Evolutionary conservation across 2,888 invertebrate species (phyloP), one percentile per base, ranked within the genome.

Genomic region (Oasisia sp.): DNA sequence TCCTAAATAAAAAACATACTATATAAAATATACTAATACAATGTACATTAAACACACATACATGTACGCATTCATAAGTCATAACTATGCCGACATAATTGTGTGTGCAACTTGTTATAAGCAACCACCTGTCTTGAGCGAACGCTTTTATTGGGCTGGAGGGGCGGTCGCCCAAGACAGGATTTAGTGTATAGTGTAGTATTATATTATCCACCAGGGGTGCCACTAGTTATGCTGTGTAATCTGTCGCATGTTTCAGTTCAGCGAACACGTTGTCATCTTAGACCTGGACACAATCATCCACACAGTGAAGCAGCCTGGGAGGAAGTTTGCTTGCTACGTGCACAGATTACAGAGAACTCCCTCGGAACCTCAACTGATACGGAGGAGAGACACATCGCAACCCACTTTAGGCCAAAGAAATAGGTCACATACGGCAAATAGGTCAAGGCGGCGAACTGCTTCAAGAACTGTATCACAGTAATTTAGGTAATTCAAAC

Each of bases 261-360:
- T 74, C 74, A 74, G 74, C 27, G 92, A 92, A 45, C 92, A 92
- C 32, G 90, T 56, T 89, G 56, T 92, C 45, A 92, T 90, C 19
- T n/a, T 92, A 27, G 92, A 92, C 90, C 89, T 89, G 12, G 92
- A 92, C 32, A 89, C 90, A 44, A 45, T 92, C 8, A 56, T 92
- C 32, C 92, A 92, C 92, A 92, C 89, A 90, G 56, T 89, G 32
- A 74, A 92, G 45, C 89, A 89, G 45, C 45, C 92, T 74, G 74
- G 74, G n/a, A 74, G 74, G n/a, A 74, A 74, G 74, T 74, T 74
- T n/a, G 19, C 74, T 27, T 74, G 74, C 74, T 74, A 74, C 27
- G 74, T 74, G 19, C 74, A 74, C 74, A 74, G 74, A 74, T 74
- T 74, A 74, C 27, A 74, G 74, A 74, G 74, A 74, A 74, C 74